Evolutionary conservation across 2,888 invertebrate species (phyloP).

Genomic region (Eutolmus rufibarbis): DNA sequence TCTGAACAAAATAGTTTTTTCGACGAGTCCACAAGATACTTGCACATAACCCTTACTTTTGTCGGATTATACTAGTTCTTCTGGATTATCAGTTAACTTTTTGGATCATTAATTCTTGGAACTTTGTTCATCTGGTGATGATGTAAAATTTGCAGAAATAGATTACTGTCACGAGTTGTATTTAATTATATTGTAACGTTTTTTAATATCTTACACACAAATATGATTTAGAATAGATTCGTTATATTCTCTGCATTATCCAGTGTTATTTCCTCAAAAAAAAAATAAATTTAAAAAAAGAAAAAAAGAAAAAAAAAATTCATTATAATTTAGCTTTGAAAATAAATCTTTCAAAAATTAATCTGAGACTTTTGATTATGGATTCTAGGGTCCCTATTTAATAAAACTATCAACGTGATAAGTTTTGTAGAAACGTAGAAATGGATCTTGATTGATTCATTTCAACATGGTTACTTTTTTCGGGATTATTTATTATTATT

Average conservation of each 20-base stretch:
- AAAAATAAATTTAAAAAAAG: not conserved
- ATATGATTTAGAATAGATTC: constrained; percentile 27
- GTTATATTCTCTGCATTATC: constrained; percentile 38
- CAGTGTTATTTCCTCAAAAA: constrained; percentile 30
- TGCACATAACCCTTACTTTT: not conserved
- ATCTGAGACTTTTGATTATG: not conserved
- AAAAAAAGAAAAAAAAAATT: not conserved
- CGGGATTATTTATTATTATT: too few relatives aligned
- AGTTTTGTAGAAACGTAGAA: too few relatives aligned
- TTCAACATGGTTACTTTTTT: too few relatives aligned
- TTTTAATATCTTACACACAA: not conserved
- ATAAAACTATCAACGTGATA: too few relatives aligned
- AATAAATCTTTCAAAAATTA: constrained; percentile 17
- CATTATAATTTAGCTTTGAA: constrained; percentile 37
- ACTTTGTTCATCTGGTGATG: not conserved
- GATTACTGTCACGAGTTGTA: not conserved
- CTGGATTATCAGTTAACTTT: not conserved
- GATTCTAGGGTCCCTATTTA: too few relatives aligned
- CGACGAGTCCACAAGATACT: not conserved
- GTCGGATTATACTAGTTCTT: not conserved
- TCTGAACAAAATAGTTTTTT: not conserved
- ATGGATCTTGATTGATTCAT: too few relatives aligned
- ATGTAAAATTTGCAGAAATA: not conserved
- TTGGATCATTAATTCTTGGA: not conserved
- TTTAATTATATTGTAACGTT: constrained; percentile 7